These are phyloP conservation scores for Ceratothoa steindachneri DNA, from an alignment of 2,888 invertebrate species.

Conservation along the genomic window DNA sequence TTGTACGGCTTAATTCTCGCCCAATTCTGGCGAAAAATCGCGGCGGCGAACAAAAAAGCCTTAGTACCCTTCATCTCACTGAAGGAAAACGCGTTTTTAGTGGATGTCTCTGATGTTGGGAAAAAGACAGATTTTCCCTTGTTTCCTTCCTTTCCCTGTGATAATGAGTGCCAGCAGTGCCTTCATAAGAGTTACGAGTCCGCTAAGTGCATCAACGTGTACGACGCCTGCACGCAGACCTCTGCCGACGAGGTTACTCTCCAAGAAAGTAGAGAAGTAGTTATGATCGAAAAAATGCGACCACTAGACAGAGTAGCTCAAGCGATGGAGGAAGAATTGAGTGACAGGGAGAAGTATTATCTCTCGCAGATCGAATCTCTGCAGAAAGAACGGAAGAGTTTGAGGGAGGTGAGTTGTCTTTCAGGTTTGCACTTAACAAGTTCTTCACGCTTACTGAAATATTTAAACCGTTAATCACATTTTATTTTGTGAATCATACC, in stretches of 20 bases:
- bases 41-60: neutral
- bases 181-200: neutral
- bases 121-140: neutral
- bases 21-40: conserved; percentile 26
- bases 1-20: conserved; percentile 29
- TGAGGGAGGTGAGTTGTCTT: conserved; percentile 33
- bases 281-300: conserved; percentile 1
- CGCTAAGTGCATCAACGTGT: neutral
- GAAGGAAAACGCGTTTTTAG: neutral
- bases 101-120: neutral
- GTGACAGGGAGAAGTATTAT: conserved; percentile 39
- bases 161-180: neutral
- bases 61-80: neutral
- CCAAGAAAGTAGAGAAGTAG: neutral
- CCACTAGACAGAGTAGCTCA: neutral
- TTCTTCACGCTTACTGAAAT: too few relatives aligned
- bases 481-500: too few relatives aligned
- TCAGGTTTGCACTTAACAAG: too few relatives aligned
- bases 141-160: neutral
- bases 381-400: conserved; percentile 38
- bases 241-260: neutral
- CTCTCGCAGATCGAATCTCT: conserved; percentile 41
- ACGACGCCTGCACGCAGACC: neutral
- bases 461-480: too few relatives aligned
- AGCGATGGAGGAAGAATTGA: neutral